phyloP scores from a whole-genome alignment of 2,797 vertebrate genomes.

The Falco berigora region DNA sequence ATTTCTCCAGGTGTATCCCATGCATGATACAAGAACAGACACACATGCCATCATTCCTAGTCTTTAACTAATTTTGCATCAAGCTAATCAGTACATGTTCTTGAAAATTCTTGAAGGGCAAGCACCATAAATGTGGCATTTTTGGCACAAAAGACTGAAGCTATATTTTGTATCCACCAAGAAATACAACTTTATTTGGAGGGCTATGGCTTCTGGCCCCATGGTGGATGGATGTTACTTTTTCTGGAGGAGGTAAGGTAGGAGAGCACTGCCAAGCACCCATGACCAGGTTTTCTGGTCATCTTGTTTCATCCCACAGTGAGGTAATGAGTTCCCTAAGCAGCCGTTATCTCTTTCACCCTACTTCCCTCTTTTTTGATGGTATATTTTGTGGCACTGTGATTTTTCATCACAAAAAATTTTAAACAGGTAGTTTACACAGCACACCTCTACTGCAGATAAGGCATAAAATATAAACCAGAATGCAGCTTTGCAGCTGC shows the following conservation, averaged over 20 bases:
- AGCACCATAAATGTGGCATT: background rate
- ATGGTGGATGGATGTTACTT: rapidly evolving
- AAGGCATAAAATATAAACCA: background rate
- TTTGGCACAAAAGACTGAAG: background rate
- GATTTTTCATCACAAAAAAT: background rate
- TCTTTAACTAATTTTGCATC: background rate
- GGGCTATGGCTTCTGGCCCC: background rate
- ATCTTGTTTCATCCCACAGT: background rate
- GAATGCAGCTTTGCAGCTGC: background rate
- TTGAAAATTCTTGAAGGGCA: background rate
- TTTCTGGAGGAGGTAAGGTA: background rate
- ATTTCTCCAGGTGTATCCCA: background rate
- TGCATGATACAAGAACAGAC: background rate
- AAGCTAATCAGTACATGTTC: background rate
- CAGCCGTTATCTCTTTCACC: background rate
- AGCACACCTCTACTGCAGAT: background rate
- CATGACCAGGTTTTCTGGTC: background rate
- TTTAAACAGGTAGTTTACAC: background rate
- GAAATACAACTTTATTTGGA: background rate
- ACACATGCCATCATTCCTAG: background rate
- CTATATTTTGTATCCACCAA: background rate
- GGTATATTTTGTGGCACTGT: background rate
- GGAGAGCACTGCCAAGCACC: background rate
- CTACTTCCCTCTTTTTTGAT: background rate
- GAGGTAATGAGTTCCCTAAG: background rate